Base-by-base conservation (phyloP, 2,888 invertebrate genomes). In the Nemotelus nigrinus region DNA sequence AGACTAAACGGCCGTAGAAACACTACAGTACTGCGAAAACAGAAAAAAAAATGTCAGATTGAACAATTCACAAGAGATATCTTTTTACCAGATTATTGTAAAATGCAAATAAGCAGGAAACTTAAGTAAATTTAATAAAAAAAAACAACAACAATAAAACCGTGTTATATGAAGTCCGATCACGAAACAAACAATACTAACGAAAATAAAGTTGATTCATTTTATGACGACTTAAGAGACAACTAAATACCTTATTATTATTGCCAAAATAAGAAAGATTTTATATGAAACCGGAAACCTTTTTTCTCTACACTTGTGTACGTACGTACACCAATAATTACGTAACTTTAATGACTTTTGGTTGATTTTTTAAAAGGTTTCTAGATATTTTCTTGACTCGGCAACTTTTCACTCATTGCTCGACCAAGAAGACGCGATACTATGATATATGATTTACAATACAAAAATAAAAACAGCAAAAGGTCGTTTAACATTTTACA, bases 1-100 rank as follows among this genome's bases (percentile, higher is more conserved):
- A 79, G 85, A 85, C 68, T 81, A 82, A 77, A 60, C 47, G 1
- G 10, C 8, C 55, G 45, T 4, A 60, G 45, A 67, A 60, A 58
- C 48, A 67, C 60, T 45, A 57, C 25, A 76, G 10, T 71, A 44
- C 10, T 65, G 64, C 55, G 65, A 64, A 53, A 44, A 65, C 43
- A 48, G 50, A 75, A 75, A 47, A 74, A 60, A 70, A 70, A 41
- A 71, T 25, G 55, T 70, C 55, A 55, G 41, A 70, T 68, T 68
- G 50, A 68, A 71, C 71, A 57, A 72, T 58, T n/a, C 10, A 5
- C 58, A 47, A 58, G 72, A 74, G 60, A 60, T 74, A 50, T 74
- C 60, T 60, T 60, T 74, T n/a, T 60, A 60, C 60, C 74, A 60
- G 50, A 74, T 57, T 58, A 70, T 55, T 70, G 70, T 55, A 70